Conservation (phyloP, 2,113 vertebrate genomes). For the Bubo bubo region DNA sequence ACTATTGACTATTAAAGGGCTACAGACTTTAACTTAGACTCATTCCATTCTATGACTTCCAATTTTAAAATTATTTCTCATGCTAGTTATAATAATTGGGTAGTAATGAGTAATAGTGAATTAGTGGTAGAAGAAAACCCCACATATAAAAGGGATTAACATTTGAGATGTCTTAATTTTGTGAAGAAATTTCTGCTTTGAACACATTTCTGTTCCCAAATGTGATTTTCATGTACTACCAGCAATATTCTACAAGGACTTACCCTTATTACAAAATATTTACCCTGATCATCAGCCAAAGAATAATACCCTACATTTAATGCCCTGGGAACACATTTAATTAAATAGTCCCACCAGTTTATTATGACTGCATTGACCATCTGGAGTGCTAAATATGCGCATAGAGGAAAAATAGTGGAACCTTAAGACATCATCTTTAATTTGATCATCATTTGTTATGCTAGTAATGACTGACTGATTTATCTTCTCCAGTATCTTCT, state of each 20-base stretch:
- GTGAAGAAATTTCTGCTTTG: background rate
- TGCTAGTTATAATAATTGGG: background rate
- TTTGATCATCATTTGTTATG: conserved; percentile 8
- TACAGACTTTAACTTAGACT: background rate
- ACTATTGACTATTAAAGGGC: background rate
- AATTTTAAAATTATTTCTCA: background rate
- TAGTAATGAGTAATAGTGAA: background rate
- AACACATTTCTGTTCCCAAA: background rate
- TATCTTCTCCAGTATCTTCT: background rate
- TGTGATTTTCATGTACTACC: conserved; percentile 6
- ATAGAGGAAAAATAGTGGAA: background rate
- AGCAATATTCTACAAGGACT: conserved; percentile 11
- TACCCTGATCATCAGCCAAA: conserved; percentile 49
- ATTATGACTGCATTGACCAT: conserved; percentile 54
- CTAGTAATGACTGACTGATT: background rate
- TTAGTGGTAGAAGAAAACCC: background rate
- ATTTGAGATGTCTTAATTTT: background rate
- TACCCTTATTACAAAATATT: conserved; percentile 54
- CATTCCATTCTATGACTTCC: background rate
- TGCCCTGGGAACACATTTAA: conserved; percentile 46
- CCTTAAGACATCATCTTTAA: conserved; percentile 14
- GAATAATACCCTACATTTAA: conserved; percentile 33
- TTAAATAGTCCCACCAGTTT: conserved; percentile 59
- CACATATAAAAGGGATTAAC: background rate
- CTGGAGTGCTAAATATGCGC: conserved; percentile 31